These are phyloP conservation scores for Diplogasteroides magnus DNA, from an alignment of 1,140 invertebrate species.

Conservation along the genomic window DNA sequence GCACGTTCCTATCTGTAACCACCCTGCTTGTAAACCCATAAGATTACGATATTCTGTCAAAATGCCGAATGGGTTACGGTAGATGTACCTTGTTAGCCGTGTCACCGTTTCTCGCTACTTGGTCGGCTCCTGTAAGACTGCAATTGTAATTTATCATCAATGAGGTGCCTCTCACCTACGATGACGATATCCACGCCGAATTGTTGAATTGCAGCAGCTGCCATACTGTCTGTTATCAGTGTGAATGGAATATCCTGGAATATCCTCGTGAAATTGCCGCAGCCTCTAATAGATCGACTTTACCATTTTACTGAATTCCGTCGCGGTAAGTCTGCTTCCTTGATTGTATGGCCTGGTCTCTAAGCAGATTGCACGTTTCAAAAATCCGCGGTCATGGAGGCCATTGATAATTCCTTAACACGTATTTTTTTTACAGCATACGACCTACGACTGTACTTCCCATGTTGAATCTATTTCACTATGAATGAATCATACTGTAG, in stretches of 20 bases:
- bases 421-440: too few species aligned
- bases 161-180: conserved; percentile 59
- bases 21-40: neutral
- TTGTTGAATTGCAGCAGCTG: conserved; percentile 77
- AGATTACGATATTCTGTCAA: neutral
- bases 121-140: conserved; percentile 76
- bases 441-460: too few species aligned
- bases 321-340: conserved; percentile 85
- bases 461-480: too few species aligned
- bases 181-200: conserved; percentile 61
- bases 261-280: neutral
- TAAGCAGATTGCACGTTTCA: conserved; percentile 84
- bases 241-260: conserved; percentile 61
- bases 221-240: conserved; percentile 90
- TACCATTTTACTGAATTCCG: conserved; percentile 85
- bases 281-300: conserved; percentile 64
- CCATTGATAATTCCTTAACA: conserved; percentile 73
- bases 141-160: conserved; percentile 41
- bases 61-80: neutral
- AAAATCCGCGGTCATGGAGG: conserved; percentile 67
- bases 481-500: too few species aligned
- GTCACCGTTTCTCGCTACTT: conserved; percentile 89
- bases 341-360: conserved; percentile 98
- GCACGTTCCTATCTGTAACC: conserved; percentile 84
- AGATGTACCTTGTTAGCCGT: conserved; percentile 75